Conservation (phyloP, 1,140 invertebrate species). For the Wasmannia auropunctata region DNA sequence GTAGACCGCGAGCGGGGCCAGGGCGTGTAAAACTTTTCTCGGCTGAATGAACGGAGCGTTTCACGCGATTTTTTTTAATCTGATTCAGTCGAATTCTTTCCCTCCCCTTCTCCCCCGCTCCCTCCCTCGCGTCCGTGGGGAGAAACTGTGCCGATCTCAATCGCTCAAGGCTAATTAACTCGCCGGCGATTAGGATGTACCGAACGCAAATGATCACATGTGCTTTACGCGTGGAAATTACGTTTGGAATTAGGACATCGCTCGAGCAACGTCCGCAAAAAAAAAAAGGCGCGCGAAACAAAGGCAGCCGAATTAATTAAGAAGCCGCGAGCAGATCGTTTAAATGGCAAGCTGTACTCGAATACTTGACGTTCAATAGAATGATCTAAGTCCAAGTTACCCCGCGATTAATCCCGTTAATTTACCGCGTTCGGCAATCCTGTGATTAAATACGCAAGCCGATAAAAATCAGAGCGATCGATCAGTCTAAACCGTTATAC, state of each 20-base stretch:
- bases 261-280: neutral
- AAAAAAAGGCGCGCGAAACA: neutral
- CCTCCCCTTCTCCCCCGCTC: neutral
- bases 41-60: slow-evolving; percentile 10
- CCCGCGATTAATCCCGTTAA: neutral
- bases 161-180: slow-evolving; percentile 27
- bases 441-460: neutral
- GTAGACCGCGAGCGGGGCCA: slow-evolving; percentile 47
- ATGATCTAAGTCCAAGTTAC: neutral
- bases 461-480: neutral
- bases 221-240: neutral
- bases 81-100: slow-evolving; percentile 21
- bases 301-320: neutral
- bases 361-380: neutral
- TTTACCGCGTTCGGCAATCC: neutral
- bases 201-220: neutral
- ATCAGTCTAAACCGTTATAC: slow-evolving; percentile 8
- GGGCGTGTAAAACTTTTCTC: slow-evolving; percentile 41
- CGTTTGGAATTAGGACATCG: neutral
- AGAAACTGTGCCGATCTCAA: slow-evolving; percentile 32
- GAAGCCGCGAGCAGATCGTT: neutral
- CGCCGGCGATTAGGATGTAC: neutral
- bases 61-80: slow-evolving; percentile 23
- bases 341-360: neutral
- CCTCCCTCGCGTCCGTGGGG: neutral